phyloP scores from a whole-genome alignment of 2,113 vertebrate genomes.

The Panthera leo region DNA sequence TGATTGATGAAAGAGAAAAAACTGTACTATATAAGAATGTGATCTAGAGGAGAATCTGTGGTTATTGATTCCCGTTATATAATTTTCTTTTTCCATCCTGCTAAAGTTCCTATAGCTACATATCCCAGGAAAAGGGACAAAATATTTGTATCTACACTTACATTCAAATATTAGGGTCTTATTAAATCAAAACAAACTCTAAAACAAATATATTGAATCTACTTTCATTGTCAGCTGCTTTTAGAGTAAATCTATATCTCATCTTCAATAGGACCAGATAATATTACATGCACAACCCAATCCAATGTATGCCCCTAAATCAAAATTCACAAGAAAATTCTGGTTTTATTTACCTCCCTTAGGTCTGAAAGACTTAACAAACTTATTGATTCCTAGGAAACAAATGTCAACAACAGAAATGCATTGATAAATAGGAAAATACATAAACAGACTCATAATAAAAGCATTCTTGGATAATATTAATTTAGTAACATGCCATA shows the following conservation, averaged over 20 bases:
- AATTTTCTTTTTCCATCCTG: neutral
- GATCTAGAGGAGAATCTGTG: neutral
- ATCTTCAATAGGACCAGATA: neutral
- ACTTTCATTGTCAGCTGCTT: neutral
- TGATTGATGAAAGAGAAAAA: constrained; percentile 53
- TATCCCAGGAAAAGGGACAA: neutral
- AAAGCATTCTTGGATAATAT: neutral
- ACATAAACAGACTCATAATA: neutral
- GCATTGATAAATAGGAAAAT: neutral
- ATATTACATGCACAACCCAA: neutral
- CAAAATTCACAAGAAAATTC: neutral
- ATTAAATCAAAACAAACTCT: neutral
- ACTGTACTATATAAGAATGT: neutral
- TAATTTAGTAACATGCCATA: neutral
- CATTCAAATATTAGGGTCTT: neutral
- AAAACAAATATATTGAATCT: neutral
- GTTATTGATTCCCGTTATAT: neutral
- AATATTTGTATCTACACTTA: neutral
- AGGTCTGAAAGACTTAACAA: neutral
- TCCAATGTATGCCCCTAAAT: neutral
- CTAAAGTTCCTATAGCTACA: neutral
- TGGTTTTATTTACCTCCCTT: neutral
- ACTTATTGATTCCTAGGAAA: neutral
- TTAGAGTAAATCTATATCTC: neutral
- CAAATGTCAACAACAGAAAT: neutral